Conservation (phyloP, 2,113 vertebrate genomes). For the Eurypyga helias region DNA sequence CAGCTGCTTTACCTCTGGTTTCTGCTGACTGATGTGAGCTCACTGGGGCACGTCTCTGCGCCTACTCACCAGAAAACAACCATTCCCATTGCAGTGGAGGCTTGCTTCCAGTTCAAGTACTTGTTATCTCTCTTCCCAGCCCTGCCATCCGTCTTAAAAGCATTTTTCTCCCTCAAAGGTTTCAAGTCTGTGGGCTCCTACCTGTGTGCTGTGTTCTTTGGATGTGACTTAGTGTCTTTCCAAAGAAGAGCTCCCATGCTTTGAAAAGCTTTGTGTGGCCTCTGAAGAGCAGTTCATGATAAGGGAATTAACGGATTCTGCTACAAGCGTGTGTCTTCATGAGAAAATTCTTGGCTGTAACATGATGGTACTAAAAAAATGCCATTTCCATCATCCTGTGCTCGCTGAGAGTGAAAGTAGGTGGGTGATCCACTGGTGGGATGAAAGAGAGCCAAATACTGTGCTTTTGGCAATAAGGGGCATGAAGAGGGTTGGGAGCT, state of each 20-base stretch:
- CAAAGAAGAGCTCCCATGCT: neutral
- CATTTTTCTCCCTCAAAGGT: neutral
- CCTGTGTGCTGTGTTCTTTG: neutral
- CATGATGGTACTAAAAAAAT: neutral
- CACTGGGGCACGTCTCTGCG: fast-evolving
- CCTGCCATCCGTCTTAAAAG: neutral
- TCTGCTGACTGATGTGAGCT: neutral
- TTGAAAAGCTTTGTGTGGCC: neutral
- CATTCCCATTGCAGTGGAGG: neutral
- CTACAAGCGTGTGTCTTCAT: neutral
- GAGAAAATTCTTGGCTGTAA: neutral
- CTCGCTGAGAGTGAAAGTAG: neutral
- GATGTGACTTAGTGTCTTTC: neutral
- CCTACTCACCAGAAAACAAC: neutral
- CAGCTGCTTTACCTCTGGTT: neutral
- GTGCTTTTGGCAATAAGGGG: neutral
- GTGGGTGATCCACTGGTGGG: neutral
- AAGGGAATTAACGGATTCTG: neutral
- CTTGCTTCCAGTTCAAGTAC: neutral
- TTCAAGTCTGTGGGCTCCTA: neutral
- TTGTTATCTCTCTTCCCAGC: neutral
- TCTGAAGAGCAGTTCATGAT: neutral
- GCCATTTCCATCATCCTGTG: neutral
- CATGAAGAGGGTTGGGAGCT: neutral
- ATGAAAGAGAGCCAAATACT: neutral